These are phyloP conservation scores for Sinopyrophorus schimmeli DNA, from an alignment of 2,888 invertebrate species.

Conservation along the genomic window DNA sequence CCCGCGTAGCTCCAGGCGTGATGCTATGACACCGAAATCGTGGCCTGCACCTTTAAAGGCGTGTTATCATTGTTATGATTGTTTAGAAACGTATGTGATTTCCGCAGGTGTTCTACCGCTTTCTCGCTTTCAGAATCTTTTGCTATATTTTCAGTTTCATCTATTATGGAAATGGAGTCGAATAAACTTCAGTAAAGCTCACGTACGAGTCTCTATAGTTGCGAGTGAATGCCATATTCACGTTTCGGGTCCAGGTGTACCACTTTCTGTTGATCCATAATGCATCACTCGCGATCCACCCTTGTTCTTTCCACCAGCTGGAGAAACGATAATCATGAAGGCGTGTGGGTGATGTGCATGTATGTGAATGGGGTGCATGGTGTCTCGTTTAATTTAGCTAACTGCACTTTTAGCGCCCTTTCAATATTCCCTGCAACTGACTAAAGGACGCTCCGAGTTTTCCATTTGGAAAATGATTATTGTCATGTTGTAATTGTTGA, in stretches of 20 bases:
- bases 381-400: constrained; percentile 18
- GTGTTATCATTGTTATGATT: constrained; percentile 37
- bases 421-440: too few species aligned
- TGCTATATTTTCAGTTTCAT: constrained; percentile 31
- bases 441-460: constrained; percentile 5
- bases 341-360: too few species aligned
- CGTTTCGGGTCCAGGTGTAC: constrained; percentile 35
- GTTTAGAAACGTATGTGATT: constrained; percentile 33
- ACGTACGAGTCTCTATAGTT: constrained; percentile 37
- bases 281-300: constrained; percentile 25
- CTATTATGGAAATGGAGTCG: constrained; percentile 39
- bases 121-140: constrained; percentile 18
- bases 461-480: constrained; percentile 22
- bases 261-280: constrained; percentile 36
- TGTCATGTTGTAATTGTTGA: constrained; percentile 11
- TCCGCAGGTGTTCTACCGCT: constrained; percentile 23
- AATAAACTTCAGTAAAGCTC: constrained; percentile 33
- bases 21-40: constrained; percentile 34
- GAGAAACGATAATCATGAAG: constrained; percentile 7
- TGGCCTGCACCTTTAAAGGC: constrained; percentile 36
- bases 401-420: constrained; percentile 17
- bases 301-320: constrained; percentile 6
- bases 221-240: constrained; percentile 32
- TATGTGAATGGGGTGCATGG: constrained; percentile 5
- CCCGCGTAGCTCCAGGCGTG: constrained; percentile 34